Conservation (phyloP, 2,888 invertebrate species). For the Pediacus dermestoides region DNA sequence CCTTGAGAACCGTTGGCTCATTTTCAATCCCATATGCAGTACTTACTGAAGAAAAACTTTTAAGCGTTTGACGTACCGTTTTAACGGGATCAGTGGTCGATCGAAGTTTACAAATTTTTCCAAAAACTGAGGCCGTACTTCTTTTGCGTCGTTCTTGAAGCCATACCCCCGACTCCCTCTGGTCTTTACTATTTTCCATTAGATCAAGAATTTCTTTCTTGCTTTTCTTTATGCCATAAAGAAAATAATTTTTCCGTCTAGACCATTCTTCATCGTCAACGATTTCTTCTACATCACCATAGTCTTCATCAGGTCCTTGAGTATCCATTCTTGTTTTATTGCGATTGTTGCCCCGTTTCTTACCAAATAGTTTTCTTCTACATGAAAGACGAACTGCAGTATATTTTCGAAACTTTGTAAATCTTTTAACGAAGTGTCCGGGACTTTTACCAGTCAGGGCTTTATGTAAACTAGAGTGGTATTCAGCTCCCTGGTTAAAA, state of each 20-base stretch:
- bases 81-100: constrained; percentile 26
- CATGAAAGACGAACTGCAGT: not conserved
- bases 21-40: constrained; percentile 31
- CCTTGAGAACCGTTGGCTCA: constrained; percentile 27
- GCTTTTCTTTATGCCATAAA: constrained; percentile 2
- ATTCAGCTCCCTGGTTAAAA: too few species aligned
- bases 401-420: not conserved
- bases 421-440: constrained; percentile 8
- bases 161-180: too few species aligned
- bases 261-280: constrained; percentile 4
- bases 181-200: too few species aligned
- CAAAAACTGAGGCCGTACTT: constrained; percentile 38
- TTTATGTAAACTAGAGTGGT: too few species aligned
- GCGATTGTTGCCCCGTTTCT: too few species aligned
- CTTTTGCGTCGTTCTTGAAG: constrained; percentile 32
- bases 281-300: constrained; percentile 4
- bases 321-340: not conserved
- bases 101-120: constrained; percentile 29
- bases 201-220: too few species aligned
- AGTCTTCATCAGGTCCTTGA: constrained; percentile 8
- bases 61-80: constrained; percentile 26
- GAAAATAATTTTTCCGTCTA: constrained; percentile 6
- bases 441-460: constrained; percentile 8
- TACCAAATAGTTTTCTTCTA: not conserved
- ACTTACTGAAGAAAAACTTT: constrained; percentile 27